Conservation (phyloP, 2,888 invertebrate species). For the Eupithecia vulgata region DNA sequence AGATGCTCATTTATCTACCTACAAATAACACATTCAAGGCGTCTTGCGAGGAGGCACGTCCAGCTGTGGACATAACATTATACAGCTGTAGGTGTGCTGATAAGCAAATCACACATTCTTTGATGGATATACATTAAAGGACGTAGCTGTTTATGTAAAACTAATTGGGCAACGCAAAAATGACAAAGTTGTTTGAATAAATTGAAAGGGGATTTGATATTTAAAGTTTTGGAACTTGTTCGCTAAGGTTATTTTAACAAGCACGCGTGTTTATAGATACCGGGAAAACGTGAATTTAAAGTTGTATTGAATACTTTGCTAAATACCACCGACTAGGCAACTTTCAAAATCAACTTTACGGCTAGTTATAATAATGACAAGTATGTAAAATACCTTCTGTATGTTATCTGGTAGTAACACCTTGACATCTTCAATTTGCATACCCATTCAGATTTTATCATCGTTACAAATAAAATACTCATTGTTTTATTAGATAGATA, state of each 20-base stretch:
- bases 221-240: conserved; percentile 8
- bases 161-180: conserved; percentile 22
- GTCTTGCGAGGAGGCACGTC: too few species aligned
- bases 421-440: conserved; percentile 36
- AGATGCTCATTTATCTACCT: conserved; percentile 41
- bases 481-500: conserved; percentile 10
- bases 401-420: conserved; percentile 32
- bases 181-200: conserved; percentile 21
- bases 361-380: conserved; percentile 28
- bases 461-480: not conserved
- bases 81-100: conserved; percentile 26
- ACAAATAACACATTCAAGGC: not conserved
- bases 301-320: conserved; percentile 11
- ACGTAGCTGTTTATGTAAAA: conserved; percentile 30
- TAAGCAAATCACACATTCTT: too few species aligned
- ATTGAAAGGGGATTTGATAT: conserved; percentile 20
- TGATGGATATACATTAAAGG: too few species aligned
- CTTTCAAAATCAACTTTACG: conserved; percentile 20
- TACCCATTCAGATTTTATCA: conserved; percentile 27
- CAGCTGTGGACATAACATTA: too few species aligned
- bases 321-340: conserved; percentile 14
- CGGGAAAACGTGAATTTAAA: conserved; percentile 17
- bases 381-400: not conserved
- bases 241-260: conserved; percentile 17
- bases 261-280: conserved; percentile 8